Base-by-base conservation (phyloP, 2,113 vertebrate genomes). In the Limnothrissa miodon region DNA sequence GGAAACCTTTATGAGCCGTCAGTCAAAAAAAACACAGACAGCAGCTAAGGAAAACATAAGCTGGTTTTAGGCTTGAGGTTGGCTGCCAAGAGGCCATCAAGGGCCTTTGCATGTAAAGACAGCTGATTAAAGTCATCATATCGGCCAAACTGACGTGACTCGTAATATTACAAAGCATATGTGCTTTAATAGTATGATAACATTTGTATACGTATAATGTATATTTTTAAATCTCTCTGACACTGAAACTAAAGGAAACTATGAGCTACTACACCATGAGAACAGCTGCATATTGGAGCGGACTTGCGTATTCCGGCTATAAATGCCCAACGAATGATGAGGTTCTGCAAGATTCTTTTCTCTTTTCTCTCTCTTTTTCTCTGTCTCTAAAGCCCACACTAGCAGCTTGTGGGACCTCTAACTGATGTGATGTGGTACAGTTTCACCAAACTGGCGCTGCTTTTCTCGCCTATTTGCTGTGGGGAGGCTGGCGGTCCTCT, bases 381-480 rank as follows among this genome's bases (percentile, higher is more conserved):
- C n/a, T 79, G 42, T 48, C 48, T 39, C 17, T 87, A 39, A 74
- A 74, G 9, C 4, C 13, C 66, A 33, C 29, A 74, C 25, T 33
- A 36, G 3, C 66, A 74, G 33, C 66, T 74, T 17, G 66, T 15
- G 25, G 10, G 66, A 36, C 15, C 19, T 29, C 29, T 33, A 25
- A 33, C 62, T n/a, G n/a, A n/a, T n/a, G n/a, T 13, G 36, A 36
- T 80, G 36, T 89, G 84, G 84, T 89, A 85, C 48, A 11, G 15
- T 3, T 74, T 74, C 29, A 39, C 25, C 84, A 36, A 85, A 88
- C 89, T 88, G 88, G 86, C 15, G 82, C 82, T 85, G 80, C 83
- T 89, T 87, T 83, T 88, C 7, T 29, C 87, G 90, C 84, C 87
- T 81, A 89, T 89, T 85, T 89, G 86, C 92, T 87, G 87, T 79